Evolutionary conservation across 1,140 invertebrate species (phyloP).

Genomic region (Chlorops oryzae): DNA sequence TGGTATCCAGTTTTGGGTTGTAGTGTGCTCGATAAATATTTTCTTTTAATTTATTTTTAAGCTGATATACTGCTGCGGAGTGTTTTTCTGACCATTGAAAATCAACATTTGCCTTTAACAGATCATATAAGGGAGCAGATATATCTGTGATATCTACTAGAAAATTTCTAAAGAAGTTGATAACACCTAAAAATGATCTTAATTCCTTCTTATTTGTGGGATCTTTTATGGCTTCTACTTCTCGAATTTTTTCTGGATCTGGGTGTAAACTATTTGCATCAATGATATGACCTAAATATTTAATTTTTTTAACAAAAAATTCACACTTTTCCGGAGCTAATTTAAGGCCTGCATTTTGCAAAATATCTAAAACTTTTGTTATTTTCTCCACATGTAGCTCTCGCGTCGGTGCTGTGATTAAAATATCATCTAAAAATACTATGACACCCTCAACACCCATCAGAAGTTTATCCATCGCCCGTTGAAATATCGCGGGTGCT

Average conservation of each 20-base stretch:
- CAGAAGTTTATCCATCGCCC: constrained; percentile 22
- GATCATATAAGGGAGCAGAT: constrained; percentile 28
- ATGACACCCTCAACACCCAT: constrained; percentile 16
- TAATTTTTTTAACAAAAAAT: constrained; percentile 38
- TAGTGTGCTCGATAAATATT: too few species aligned
- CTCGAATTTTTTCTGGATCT: constrained; percentile 43
- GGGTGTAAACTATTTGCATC: constrained; percentile 42
- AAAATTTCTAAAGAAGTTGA: constrained; percentile 36
- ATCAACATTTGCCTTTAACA: constrained; percentile 28
- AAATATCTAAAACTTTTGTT: not conserved
- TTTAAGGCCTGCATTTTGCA: not conserved
- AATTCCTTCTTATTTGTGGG: constrained; percentile 43
- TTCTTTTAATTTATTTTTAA: too few species aligned
- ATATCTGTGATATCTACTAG: constrained; percentile 29
- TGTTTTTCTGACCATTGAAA: constrained; percentile 31
- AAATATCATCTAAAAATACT: constrained; percentile 26
- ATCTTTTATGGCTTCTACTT: constrained; percentile 34
- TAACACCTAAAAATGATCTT: constrained; percentile 45
- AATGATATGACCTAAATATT: constrained; percentile 49
- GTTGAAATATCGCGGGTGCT: constrained; percentile 29
- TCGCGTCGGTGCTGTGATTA: constrained; percentile 10
- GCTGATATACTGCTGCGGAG: too few species aligned
- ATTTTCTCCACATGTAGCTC: not conserved
- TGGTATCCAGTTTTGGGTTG: not conserved
- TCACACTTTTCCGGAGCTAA: not conserved